phyloP scores from a whole-genome alignment of 2,888 invertebrate species.

The Leptinotarsa haldemani region DNA sequence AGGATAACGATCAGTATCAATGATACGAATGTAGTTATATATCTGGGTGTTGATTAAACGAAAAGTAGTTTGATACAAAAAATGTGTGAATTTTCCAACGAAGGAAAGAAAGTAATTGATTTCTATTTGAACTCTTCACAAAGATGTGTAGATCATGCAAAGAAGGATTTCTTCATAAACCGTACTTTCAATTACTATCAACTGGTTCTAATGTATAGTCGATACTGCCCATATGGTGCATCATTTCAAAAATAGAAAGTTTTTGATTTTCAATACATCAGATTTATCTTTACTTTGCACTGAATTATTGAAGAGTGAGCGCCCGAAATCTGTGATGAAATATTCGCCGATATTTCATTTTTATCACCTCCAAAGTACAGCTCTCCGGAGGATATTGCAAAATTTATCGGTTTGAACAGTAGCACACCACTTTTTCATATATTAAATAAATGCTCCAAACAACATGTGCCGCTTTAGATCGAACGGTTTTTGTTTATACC shows the following conservation, averaged over 20 bases:
- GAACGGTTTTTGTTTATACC: constrained; percentile 11
- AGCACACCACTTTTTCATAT: constrained; percentile 11
- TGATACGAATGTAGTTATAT: too few relatives aligned
- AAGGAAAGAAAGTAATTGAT: too few relatives aligned
- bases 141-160: too few relatives aligned
- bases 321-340: constrained; percentile 14
- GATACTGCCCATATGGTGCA: neutral
- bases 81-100: too few relatives aligned
- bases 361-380: constrained; percentile 14
- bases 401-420: constrained; percentile 16
- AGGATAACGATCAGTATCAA: too few relatives aligned
- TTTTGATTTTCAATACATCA: constrained; percentile 3
- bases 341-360: constrained; percentile 15
- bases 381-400: constrained; percentile 9
- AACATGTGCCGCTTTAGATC: neutral
- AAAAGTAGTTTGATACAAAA: too few relatives aligned
- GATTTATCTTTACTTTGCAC: constrained; percentile 1
- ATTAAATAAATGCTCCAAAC: constrained; percentile 16
- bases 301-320: constrained; percentile 2
- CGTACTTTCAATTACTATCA: too few relatives aligned
- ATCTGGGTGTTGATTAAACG: too few relatives aligned
- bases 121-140: too few relatives aligned
- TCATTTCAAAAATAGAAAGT: neutral
- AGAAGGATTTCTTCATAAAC: too few relatives aligned
- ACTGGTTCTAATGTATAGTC: neutral